Evolutionary conservation across 2,888 invertebrate species (phyloP).

Genomic region (Nomada lathburiana): DNA sequence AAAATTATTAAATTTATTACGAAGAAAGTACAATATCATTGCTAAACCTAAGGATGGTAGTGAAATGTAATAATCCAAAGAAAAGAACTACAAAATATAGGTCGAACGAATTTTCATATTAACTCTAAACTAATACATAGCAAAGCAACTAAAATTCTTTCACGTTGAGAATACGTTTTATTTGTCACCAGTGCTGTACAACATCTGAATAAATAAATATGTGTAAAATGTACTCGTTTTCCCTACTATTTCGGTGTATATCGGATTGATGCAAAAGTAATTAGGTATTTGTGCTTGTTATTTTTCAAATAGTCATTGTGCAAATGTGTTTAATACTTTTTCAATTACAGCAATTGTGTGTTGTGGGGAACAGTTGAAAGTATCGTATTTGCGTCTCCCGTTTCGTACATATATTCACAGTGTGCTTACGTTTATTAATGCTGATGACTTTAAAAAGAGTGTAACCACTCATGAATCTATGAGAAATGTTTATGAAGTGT

Average conservation of each 20-base stretch:
- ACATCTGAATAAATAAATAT: constrained; percentile 12
- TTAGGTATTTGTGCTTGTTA: no score
- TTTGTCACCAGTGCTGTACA: constrained; percentile 58
- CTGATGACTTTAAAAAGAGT: no score
- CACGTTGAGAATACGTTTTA: constrained; percentile 3
- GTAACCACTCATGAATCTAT: no score
- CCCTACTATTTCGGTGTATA: background rate
- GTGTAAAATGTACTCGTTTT: background rate
- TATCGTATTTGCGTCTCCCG: no score
- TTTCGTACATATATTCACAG: no score
- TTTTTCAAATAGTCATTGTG: no score
- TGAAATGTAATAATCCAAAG: background rate
- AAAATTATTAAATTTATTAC: constrained; percentile 45
- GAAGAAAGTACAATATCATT: constrained; percentile 1
- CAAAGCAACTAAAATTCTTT: background rate
- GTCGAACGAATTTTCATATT: constrained; percentile 16
- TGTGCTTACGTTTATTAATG: no score
- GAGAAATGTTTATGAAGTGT: no score
- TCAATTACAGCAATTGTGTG: no score
- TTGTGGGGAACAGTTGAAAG: no score
- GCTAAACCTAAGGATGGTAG: constrained; percentile 22
- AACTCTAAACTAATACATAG: constrained; percentile 5
- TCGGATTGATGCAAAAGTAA: no score
- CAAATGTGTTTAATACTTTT: no score
- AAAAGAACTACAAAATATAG: constrained; percentile 19